Evolutionary conservation across 2,797 vertebrate species (phyloP), one percentile per base, ranked within the genome.

Genomic region (Ambastaia sidthimunki): DNA sequence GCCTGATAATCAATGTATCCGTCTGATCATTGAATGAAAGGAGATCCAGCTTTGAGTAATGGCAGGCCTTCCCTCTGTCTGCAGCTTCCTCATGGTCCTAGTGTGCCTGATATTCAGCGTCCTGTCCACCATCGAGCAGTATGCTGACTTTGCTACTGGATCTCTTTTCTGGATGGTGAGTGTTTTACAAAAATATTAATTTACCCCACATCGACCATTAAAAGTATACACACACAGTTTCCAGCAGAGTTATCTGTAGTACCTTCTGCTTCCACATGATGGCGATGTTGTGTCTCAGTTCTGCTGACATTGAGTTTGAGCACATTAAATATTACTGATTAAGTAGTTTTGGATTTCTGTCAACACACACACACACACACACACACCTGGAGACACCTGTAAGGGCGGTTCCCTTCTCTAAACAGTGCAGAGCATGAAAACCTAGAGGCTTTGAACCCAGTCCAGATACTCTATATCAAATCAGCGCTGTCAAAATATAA

Each of bases 101-200:
- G 91, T 96, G 87, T 97, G 96, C 90, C 94, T 97, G 52, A 94
- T 96, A 93, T 97, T 97, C 93, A 97, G 96, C 76, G 95, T 97
- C 23, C 90, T 97, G 15, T 97, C 96, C 84, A 96, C 96, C 28
- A 95, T 95, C 88, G 95, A 97, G 74, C 93, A 94, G 78, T 96
- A 96, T 87, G 94, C 95, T 75, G 95, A 96, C 23, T 95, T 96
- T 78, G 95, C 96, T 78, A 94, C 91, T 2, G 96, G 95, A 79
- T 94, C 93, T 0, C 94, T 97, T 65, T 96, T 96, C 85, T 97
- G 96, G 96, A 97, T 97, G 95, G 96, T 97, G 87, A 96, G 95
- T 92, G 37, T 77, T 19, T 37, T n/a, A 37, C 52, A 60, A 62
- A 28, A 31, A 3, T 4, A 11, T 55, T 6, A 37, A 4, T 37